Conservation (phyloP, 2,797 vertebrate genomes). For the Danio aesculapii region DNA sequence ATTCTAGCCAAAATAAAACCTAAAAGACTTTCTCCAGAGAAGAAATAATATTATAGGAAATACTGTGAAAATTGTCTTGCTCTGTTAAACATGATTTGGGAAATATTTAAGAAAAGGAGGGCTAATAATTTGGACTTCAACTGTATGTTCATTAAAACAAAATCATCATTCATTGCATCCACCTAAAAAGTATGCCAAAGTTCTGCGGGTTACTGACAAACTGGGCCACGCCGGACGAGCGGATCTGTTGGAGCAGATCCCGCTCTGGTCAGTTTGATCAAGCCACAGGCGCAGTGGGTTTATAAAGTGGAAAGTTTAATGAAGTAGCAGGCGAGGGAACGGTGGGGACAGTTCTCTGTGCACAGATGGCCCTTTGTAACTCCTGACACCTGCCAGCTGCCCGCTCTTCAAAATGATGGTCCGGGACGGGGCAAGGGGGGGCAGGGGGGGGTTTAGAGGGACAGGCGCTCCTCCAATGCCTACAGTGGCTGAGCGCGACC, state of each 20-base stretch:
- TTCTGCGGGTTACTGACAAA: slow-evolving; percentile 29
- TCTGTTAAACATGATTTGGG: too few species aligned
- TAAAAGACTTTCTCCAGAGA: too few species aligned
- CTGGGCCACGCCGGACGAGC: slow-evolving; percentile 36
- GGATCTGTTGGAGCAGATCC: slow-evolving; percentile 62
- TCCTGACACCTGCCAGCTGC: slow-evolving; percentile 99
- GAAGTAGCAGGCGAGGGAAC: slow-evolving; percentile 84
- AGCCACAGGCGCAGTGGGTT: slow-evolving; percentile 67
- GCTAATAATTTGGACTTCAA: too few species aligned
- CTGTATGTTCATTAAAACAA: too few species aligned
- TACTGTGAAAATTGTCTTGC: too few species aligned
- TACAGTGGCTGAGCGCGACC: slow-evolving; percentile 80
- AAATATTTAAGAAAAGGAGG: too few species aligned
- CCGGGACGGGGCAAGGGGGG: slow-evolving; percentile 73
- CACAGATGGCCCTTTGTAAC: slow-evolving; percentile 99
- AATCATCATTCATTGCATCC: background rate
- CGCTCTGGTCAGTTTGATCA: slow-evolving; percentile 71
- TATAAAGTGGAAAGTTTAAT: slow-evolving; percentile 84
- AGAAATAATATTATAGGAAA: too few species aligned
- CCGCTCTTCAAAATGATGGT: slow-evolving; percentile 72
- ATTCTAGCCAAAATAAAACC: too few species aligned
- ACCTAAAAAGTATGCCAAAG: slow-evolving; percentile 13
- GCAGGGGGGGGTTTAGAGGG: slow-evolving; percentile 26
- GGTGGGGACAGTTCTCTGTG: slow-evolving; percentile 84
- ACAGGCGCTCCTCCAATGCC: slow-evolving; percentile 85